Conservation (phyloP, 2,888 invertebrate genomes). For the Anarsia innoxiella region DNA sequence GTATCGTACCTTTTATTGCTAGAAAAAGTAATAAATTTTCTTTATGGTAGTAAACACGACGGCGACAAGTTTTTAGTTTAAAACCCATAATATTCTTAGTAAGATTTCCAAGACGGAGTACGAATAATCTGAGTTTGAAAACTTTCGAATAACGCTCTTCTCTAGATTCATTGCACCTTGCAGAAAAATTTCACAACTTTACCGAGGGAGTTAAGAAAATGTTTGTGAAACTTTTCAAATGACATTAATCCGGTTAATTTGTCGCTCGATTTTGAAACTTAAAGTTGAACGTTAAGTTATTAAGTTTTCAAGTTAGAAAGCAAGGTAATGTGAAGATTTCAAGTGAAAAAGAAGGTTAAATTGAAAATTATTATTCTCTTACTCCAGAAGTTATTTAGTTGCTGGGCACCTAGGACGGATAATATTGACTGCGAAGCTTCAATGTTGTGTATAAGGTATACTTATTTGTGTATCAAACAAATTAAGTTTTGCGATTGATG, state of each 20-base stretch:
- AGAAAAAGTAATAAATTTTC: constrained; percentile 8
- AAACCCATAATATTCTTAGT: constrained; percentile 36
- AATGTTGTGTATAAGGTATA: too few relatives aligned
- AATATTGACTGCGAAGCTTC: too few relatives aligned
- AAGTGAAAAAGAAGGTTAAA: not conserved
- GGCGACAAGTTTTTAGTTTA: constrained; percentile 14
- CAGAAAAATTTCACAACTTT: constrained; percentile 53
- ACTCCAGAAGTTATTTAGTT: too few relatives aligned
- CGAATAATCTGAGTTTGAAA: constrained; percentile 48
- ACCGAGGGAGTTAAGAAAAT: constrained; percentile 36
- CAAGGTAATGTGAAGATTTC: too few relatives aligned
- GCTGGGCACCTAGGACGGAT: too few relatives aligned
- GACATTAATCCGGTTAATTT: constrained; percentile 54
- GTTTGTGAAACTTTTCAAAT: constrained; percentile 53
- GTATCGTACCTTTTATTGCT: too few relatives aligned
- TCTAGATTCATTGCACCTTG: constrained; percentile 63
- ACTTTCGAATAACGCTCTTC: constrained; percentile 59
- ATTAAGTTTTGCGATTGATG: too few relatives aligned
- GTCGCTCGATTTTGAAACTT: constrained; percentile 29
- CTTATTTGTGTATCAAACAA: too few relatives aligned
- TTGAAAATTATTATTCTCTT: too few relatives aligned
- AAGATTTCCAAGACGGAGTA: constrained; percentile 32
- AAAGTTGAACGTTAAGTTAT: constrained; percentile 8
- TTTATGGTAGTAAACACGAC: constrained; percentile 15
- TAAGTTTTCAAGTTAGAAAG: not conserved